Evolutionary conservation across 2,113 vertebrate species (phyloP).

Genomic region (pig (Sus scrofa)): T2T-Sscrofa CM000823.6:22080501-22081000

Average conservation of each 20-base stretch:
- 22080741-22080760: background rate
- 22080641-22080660: background rate
- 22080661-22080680: fast-evolving
- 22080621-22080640: background rate
- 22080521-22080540: no score
- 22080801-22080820: background rate
- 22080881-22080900: background rate
- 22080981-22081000: background rate
- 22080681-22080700: background rate
- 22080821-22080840: background rate
- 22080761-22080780: background rate
- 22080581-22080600: no score
- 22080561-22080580: no score
- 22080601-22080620: no score
- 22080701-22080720: background rate
- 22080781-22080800: background rate
- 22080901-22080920: background rate
- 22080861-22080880: background rate
- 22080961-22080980: background rate
- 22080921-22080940: background rate
- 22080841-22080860: background rate
- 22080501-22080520: no score
- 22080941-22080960: background rate
- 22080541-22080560: no score
- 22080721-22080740: background rate